phyloP scores from a whole-genome alignment of 1,140 invertebrate species.

The Microplitis mediator region DNA sequence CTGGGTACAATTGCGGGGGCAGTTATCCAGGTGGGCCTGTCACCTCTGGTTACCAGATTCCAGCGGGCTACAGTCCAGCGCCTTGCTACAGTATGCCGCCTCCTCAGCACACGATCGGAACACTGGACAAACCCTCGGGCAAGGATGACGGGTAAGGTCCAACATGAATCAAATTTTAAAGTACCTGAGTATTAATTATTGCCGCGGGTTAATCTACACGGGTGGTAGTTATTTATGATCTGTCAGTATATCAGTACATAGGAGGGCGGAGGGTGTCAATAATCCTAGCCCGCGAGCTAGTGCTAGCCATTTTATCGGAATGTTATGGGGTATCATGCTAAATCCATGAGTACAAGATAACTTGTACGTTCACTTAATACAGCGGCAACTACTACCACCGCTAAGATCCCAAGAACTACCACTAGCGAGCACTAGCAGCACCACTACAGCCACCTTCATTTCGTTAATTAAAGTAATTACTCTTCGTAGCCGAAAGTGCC shows the following conservation, averaged over 20 bases:
- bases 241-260: not conserved
- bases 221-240: too few relatives aligned
- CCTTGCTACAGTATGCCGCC: conserved; percentile 86
- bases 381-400: not conserved
- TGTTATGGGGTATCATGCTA: not conserved
- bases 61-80: conserved; percentile 74
- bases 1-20: conserved; percentile 69
- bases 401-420: not conserved
- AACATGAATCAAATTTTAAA: conserved; percentile 1
- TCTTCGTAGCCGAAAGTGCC: conserved; percentile 64
- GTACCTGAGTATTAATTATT: not conserved
- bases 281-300: not conserved
- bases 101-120: conserved; percentile 71
- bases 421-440: not conserved
- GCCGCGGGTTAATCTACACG: not conserved
- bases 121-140: conserved; percentile 72
- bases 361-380: not conserved
- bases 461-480: conserved; percentile 67
- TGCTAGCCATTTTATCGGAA: not conserved
- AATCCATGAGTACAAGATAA: not conserved
- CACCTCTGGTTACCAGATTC: conserved; percentile 68
- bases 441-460: conserved; percentile 48
- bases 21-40: conserved; percentile 68
- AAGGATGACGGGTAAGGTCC: conserved; percentile 78
- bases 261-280: not conserved